These are phyloP conservation scores for Eulithis prunata DNA, from an alignment of 2,888 invertebrate genomes.

Conservation along the genomic window DNA sequence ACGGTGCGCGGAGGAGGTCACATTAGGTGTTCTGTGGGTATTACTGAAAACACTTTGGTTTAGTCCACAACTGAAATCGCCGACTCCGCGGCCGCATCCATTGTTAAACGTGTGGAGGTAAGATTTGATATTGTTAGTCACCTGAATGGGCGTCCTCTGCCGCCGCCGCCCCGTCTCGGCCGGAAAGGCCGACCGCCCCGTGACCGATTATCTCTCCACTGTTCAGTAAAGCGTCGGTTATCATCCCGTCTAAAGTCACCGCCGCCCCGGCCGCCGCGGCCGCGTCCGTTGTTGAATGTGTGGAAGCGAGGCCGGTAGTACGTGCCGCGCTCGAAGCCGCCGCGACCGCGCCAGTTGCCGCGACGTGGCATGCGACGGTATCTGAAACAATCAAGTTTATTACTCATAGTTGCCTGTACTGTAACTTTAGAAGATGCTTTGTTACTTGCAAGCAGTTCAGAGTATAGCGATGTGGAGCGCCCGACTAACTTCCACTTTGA, in stretches of 20 bases:
- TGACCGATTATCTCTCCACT: conserved; percentile 67
- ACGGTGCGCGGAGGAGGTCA: no score
- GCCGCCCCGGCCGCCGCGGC: conserved; percentile 74
- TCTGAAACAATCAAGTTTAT: conserved; percentile 41
- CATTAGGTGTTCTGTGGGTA: no score
- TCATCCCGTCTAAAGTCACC: conserved; percentile 73
- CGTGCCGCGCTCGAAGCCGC: conserved; percentile 88
- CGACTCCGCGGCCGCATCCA: no score
- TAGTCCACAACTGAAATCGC: no score
- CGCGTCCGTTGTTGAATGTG: conserved; percentile 85
- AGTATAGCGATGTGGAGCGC: no score
- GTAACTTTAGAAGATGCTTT: no score
- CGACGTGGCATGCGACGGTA: conserved; percentile 76
- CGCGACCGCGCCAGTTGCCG: conserved; percentile 82
- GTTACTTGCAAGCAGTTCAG: no score
- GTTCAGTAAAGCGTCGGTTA: conserved; percentile 63
- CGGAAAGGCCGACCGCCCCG: conserved; percentile 74
- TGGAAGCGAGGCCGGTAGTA: conserved; percentile 92
- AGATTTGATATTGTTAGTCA: conserved; percentile 34
- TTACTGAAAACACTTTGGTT: no score
- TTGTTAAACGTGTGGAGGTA: not conserved
- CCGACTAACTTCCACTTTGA: no score
- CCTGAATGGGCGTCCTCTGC: conserved; percentile 77
- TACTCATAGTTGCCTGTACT: no score
- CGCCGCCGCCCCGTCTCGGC: conserved; percentile 71